These are phyloP conservation scores for Acrocephalus arundinaceus DNA, from an alignment of 2,113 vertebrate species.

Conservation along the genomic window DNA sequence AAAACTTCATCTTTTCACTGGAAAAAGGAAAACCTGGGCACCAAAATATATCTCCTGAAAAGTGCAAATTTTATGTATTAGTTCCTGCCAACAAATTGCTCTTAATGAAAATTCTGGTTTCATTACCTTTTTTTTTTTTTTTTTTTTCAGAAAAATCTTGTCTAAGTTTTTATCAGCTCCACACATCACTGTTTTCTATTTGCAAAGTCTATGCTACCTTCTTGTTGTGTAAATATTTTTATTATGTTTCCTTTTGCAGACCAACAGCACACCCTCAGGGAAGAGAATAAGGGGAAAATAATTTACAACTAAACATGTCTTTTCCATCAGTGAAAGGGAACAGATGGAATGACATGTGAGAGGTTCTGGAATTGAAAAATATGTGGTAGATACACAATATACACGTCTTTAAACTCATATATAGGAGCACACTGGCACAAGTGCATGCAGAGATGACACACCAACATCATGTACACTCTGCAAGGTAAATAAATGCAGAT, in stretches of 20 bases:
- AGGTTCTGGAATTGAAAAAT: constrained; percentile 27
- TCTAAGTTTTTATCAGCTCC: background rate
- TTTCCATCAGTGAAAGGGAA: constrained; percentile 6
- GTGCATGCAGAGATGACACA: background rate
- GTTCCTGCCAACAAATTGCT: background rate
- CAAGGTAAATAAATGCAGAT: constrained; percentile 51
- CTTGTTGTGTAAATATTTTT: background rate
- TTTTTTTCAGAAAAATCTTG: background rate
- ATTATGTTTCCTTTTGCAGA: background rate
- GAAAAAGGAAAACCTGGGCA: background rate
- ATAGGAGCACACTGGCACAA: background rate
- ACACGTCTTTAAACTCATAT: background rate
- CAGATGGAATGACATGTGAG: background rate
- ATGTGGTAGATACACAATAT: background rate
- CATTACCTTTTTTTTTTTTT: background rate
- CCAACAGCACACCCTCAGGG: background rate
- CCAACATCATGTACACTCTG: background rate
- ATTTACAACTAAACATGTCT: background rate
- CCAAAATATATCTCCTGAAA: background rate
- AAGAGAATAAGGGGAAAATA: background rate
- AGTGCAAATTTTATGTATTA: background rate
- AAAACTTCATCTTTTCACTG: background rate
- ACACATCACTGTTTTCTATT: background rate
- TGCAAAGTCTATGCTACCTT: background rate
- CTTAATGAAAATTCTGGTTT: background rate